phyloP scores from a whole-genome alignment of 2,113 vertebrate species.

The Ciconia stormi region DNA sequence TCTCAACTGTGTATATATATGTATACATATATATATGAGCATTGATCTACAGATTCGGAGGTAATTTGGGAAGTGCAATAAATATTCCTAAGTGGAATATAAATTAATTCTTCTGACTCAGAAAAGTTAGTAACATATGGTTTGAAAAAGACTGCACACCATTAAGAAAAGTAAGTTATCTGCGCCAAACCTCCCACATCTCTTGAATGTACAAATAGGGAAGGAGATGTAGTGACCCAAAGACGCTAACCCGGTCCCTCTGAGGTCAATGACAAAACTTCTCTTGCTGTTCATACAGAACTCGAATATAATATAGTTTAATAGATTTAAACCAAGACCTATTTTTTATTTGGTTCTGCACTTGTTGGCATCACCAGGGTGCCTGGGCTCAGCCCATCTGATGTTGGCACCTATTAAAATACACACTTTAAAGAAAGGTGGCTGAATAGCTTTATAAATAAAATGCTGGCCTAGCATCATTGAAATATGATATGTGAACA shows the following conservation, averaged over 20 bases:
- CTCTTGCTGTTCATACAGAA: background rate
- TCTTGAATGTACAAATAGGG: background rate
- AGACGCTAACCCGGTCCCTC: background rate
- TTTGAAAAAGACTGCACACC: background rate
- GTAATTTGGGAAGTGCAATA: conserved; percentile 39
- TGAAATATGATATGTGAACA: background rate
- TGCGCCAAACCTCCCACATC: background rate
- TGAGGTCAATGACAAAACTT: background rate
- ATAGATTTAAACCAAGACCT: background rate
- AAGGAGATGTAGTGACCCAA: background rate
- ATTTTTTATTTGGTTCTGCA: background rate
- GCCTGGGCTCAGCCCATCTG: background rate
- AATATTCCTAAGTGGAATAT: conserved; percentile 4
- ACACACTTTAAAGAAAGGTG: background rate
- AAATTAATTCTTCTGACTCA: conserved; percentile 32
- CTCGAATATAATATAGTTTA: background rate
- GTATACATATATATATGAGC: background rate
- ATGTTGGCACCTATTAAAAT: conserved; percentile 12
- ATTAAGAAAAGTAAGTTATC: conserved; percentile 3
- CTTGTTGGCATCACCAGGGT: background rate
- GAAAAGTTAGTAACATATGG: conserved; percentile 34
- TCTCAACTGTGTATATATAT: background rate
- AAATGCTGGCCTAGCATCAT: background rate
- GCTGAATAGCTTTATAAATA: conserved; percentile 2
- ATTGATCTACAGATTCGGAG: background rate